Percentiles rank a stretch among this genome's conserved stretches.
These are phyloP conservation scores for Ganaspis brasiliensis DNA, from an alignment of 2,888 invertebrate genomes.

Conservation along the genomic window DNA sequence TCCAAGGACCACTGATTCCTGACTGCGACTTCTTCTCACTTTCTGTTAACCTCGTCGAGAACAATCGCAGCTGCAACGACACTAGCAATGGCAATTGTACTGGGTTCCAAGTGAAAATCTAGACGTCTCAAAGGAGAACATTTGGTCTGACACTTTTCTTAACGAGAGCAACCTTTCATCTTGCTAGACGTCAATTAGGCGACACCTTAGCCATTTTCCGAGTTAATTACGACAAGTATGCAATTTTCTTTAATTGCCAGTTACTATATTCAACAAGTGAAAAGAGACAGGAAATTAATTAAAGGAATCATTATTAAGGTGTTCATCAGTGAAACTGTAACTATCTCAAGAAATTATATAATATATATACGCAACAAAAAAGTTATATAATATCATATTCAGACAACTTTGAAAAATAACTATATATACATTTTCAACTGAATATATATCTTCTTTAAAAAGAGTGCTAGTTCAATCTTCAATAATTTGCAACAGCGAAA, in stretches of 20 bases:
- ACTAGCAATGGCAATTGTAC: constrained; percentile 2
- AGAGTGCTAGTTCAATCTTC: no score
- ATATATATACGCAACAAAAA: no score
- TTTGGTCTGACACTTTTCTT: constrained; percentile 40
- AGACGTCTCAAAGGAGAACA: constrained; percentile 45
- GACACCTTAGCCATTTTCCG: constrained; percentile 6
- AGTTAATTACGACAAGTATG: background rate
- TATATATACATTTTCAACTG: no score
- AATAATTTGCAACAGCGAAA: background rate
- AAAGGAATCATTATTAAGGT: no score
- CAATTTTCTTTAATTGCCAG: no score
- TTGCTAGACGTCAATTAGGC: constrained; percentile 26
- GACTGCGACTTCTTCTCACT: constrained; percentile 30
- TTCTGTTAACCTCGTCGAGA: constrained; percentile 37
- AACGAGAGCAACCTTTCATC: constrained; percentile 18
- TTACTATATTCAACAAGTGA: background rate
- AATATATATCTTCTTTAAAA: no score
- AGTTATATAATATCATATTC: no score
- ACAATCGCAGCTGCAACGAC: constrained; percentile 47
- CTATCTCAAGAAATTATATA: no score
- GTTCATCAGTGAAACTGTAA: no score
- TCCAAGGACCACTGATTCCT: constrained; percentile 44
- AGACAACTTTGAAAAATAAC: no score
- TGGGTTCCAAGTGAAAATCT: constrained; percentile 46
- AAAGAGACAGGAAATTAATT: background rate